Base-by-base conservation (phyloP, 2,113 vertebrate species). In the Motacilla tschutschensis region DNA sequence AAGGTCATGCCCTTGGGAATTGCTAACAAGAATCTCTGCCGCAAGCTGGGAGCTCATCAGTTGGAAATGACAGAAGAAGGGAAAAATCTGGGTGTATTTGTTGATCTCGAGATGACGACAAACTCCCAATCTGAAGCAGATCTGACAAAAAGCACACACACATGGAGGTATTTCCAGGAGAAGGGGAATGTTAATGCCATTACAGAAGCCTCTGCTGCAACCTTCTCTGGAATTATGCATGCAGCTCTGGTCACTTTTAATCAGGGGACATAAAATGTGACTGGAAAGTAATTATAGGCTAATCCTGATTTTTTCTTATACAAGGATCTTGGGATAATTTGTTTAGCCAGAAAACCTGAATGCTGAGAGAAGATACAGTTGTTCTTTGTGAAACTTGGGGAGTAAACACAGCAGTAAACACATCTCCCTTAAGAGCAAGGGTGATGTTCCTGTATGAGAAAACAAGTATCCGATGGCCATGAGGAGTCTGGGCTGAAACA, bases 381-480 rank as follows among this genome's bases (percentile, higher is more conserved):
- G 15, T 66, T 83, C 62, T 78, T n/a, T 28, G 4, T 57, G 77
- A 83, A 89, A 85, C 85, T 57, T 55, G 26, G 73, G 36, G 79
- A 85, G 77, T 81, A 92, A 92, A 94, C 87, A 90, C 81, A 78
- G 57, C 60, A 70, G 85, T 93, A 94, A 95, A 93, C 89, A 90
- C 71, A 65, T 31, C 72, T 87, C 87, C 64, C 79, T 82, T 62
- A 90, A 90, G 82, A 92, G 91, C 82, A 70, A 62, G 89, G 69
- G 87, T 73, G 72, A 92, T 91, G 81, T 59, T 79, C 62, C 44
- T 10, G 8, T 36, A n/a, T 2, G 36, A 82, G 93, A 63, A 92
- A 93, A 93, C 91, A 92, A 93, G 91, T 95, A 92, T 94, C 94
- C 65, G 31, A 85, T 95, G 89, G 91, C 90, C 77, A 62, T 35